Evolutionary conservation across 2,113 vertebrate genomes (phyloP).

Genomic region (Rhinolophus sinicus): DNA sequence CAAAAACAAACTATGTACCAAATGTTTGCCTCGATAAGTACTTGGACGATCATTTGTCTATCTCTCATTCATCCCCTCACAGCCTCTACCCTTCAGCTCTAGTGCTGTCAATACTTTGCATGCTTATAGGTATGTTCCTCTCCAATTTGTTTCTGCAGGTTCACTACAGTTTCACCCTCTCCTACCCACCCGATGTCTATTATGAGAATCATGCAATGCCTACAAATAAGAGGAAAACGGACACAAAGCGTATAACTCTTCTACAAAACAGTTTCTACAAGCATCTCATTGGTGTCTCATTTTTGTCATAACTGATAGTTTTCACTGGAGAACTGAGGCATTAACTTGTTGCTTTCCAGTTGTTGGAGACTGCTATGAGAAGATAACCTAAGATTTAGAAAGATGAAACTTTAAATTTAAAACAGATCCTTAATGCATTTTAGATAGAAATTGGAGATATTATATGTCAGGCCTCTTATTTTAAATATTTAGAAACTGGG

Average conservation of each 20-base stretch:
- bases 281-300: neutral
- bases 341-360: neutral
- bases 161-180: neutral
- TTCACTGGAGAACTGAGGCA: neutral
- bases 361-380: neutral
- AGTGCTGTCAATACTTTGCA: neutral
- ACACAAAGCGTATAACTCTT: neutral
- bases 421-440: neutral
- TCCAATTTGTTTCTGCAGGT: neutral
- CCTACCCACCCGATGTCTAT: neutral
- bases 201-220: neutral
- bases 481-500: neutral
- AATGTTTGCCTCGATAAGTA: conserved; percentile 64
- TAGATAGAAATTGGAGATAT: neutral
- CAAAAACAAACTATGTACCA: conserved; percentile 69
- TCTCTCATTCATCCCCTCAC: conserved; percentile 17
- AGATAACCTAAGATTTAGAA: neutral
- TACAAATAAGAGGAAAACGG: neutral
- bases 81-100: neutral
- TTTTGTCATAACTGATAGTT: neutral
- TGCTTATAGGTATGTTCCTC: neutral
- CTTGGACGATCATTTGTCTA: conserved; percentile 5
- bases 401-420: neutral
- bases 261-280: neutral
- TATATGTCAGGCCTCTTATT: neutral